These are phyloP conservation scores for Drosophila rellima DNA, from an alignment of 2,888 invertebrate genomes.

Conservation along the genomic window DNA sequence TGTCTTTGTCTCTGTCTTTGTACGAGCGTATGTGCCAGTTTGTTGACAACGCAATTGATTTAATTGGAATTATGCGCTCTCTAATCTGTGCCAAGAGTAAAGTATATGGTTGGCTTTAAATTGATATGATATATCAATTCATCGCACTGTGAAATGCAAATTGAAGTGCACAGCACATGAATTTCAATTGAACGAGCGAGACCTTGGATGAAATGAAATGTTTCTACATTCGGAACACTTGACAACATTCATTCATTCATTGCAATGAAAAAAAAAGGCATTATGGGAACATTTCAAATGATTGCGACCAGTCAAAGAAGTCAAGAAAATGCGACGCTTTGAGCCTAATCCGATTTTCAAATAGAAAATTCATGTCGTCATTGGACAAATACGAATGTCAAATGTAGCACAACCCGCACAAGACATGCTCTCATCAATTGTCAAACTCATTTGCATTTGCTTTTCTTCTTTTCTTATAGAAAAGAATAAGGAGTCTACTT, in stretches of 20 bases:
- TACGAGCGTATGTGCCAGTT: constrained; percentile 14
- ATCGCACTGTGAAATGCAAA: constrained; percentile 55
- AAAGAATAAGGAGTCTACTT: not conserved
- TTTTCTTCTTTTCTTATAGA: not conserved
- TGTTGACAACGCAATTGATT: constrained; percentile 63
- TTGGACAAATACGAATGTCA: constrained; percentile 14
- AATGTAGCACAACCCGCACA: constrained; percentile 6
- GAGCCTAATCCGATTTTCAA: constrained; percentile 37
- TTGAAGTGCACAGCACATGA: constrained; percentile 53
- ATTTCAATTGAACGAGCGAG: constrained; percentile 25
- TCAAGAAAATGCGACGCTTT: constrained; percentile 30
- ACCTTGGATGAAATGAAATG: constrained; percentile 18
- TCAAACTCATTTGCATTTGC: constrained; percentile 10
- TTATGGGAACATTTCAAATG: constrained; percentile 11
- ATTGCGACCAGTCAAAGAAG: constrained; percentile 27
- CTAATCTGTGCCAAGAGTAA: constrained; percentile 45
- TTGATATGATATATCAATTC: no score
- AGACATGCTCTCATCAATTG: constrained; percentile 7
- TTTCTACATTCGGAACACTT: constrained; percentile 28
- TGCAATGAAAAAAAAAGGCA: constrained; percentile 7
- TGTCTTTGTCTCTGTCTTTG: constrained; percentile 8
- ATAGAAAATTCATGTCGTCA: constrained; percentile 23
- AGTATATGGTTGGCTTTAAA: constrained; percentile 41
- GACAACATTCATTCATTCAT: constrained; percentile 20
- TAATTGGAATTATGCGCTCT: constrained; percentile 65